phyloP scores from a whole-genome alignment of 2,888 invertebrate genomes.

The Eupeodes latifasciatus region DNA sequence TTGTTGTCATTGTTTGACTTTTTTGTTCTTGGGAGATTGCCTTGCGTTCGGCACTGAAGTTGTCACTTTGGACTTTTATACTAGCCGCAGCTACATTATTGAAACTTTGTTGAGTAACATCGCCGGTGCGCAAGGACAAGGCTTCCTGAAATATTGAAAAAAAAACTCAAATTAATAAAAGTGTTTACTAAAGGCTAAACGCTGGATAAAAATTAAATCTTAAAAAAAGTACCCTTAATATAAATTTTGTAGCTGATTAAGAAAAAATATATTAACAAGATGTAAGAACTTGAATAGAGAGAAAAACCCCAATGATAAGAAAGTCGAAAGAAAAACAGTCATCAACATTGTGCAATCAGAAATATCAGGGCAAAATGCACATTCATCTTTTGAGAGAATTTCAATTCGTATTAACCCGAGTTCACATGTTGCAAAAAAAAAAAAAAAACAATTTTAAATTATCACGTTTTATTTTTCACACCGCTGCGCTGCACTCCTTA shows the following conservation, averaged over 20 bases:
- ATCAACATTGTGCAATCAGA: not conserved
- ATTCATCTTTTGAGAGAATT: not conserved
- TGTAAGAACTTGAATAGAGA: not conserved
- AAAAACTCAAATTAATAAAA: no score
- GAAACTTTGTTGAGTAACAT: conserved; percentile 93
- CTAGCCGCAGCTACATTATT: conserved; percentile 93
- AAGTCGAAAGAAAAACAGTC: not conserved
- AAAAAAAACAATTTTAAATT: not conserved
- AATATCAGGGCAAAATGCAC: not conserved
- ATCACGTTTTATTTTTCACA: conserved; percentile 19
- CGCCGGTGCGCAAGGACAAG: conserved; percentile 92
- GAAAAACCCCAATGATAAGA: not conserved
- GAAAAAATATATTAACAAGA: not conserved
- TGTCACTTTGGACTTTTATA: conserved; percentile 93
- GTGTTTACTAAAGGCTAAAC: no score
- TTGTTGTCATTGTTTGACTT: conserved; percentile 90
- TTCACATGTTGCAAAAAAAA: not conserved
- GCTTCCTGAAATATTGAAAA: conserved; percentile 88
- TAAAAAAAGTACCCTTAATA: no score
- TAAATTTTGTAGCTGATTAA: not conserved
- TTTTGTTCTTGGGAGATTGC: conserved; percentile 90
- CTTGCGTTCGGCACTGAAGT: conserved; percentile 93
- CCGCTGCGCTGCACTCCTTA: not conserved
- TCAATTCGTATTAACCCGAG: not conserved
- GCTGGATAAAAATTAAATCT: no score